These are phyloP conservation scores for Thaumatotibia leucotreta DNA, from an alignment of 1,140 invertebrate species.

Conservation along the genomic window DNA sequence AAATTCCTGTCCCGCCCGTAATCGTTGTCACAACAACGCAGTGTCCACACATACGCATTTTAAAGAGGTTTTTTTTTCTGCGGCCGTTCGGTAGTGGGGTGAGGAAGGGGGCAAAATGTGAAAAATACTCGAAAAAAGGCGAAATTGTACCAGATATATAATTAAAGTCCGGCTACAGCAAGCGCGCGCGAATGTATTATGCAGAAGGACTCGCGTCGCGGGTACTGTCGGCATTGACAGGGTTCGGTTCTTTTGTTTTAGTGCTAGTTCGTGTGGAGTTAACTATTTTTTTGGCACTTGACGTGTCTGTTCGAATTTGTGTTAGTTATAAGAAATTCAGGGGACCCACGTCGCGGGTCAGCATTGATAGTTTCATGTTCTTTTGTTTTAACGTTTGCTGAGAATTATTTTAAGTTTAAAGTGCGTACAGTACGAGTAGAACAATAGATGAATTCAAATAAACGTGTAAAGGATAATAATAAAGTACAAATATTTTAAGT, in stretches of 20 bases:
- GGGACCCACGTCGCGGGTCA: too few species aligned
- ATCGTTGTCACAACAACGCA: constrained; percentile 30
- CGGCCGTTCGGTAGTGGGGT: constrained; percentile 48
- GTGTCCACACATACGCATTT: constrained; percentile 44
- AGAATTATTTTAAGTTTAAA: too few species aligned
- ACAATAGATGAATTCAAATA: too few species aligned
- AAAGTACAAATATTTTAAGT: too few species aligned
- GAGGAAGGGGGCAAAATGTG: constrained; percentile 63
- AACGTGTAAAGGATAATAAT: too few species aligned
- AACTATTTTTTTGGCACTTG: background rate
- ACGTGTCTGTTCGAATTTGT: too few species aligned
- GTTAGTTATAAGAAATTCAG: too few species aligned
- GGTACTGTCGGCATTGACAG: background rate
- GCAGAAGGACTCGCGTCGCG: constrained; percentile 59
- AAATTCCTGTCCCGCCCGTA: background rate
- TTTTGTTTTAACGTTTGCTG: too few species aligned
- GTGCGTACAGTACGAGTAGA: too few species aligned
- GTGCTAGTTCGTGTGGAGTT: background rate
- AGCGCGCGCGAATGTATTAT: constrained; percentile 69
- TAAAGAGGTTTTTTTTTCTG: constrained; percentile 57
- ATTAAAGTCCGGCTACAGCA: constrained; percentile 73
- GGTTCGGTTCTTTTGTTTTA: background rate
- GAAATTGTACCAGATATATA: constrained; percentile 77
- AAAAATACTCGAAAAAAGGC: constrained; percentile 77
- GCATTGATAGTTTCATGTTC: too few species aligned